phyloP scores from a whole-genome alignment of 2,888 invertebrate species.

The Ophion obscuratus region DNA sequence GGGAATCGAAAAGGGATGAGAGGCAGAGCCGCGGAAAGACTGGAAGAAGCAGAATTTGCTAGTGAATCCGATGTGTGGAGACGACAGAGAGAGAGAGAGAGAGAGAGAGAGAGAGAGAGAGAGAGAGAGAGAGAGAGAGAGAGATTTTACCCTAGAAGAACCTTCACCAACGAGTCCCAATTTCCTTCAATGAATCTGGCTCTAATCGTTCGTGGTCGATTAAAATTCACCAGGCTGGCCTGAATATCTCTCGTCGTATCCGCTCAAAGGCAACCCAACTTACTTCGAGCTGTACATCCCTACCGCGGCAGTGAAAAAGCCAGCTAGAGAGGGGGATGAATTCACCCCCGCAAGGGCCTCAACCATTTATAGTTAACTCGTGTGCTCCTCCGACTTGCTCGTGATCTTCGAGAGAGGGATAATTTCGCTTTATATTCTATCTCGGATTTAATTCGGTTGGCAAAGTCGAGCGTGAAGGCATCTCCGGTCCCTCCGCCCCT shows the following conservation, averaged over 20 bases:
- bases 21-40: constrained; percentile 7
- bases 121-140: constrained; percentile 7
- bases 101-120: neutral
- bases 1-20: neutral
- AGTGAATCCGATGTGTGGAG: constrained; percentile 45
- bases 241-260: constrained; percentile 60
- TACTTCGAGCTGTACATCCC: constrained; percentile 34
- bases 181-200: constrained; percentile 64
- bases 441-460: constrained; percentile 65
- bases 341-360: constrained; percentile 48
- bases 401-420: constrained; percentile 63
- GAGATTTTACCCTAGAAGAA: constrained; percentile 12
- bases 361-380: constrained; percentile 65
- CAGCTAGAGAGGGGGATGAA: constrained; percentile 18
- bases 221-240: constrained; percentile 61
- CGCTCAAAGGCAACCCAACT: constrained; percentile 58
- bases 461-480: constrained; percentile 62
- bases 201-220: constrained; percentile 65
- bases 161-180: constrained; percentile 59
- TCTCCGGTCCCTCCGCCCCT: constrained; percentile 36
- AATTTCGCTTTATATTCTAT: constrained; percentile 66
- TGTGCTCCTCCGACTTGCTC: constrained; percentile 53
- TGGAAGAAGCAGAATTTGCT: constrained; percentile 24
- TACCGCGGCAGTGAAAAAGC: constrained; percentile 12
- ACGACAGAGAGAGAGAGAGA: constrained; percentile 10